Evolutionary conservation across 2,113 vertebrate genomes (phyloP), one percentile per base, ranked within the genome.

Genomic region (Amphiprion ocellaris): DNA sequence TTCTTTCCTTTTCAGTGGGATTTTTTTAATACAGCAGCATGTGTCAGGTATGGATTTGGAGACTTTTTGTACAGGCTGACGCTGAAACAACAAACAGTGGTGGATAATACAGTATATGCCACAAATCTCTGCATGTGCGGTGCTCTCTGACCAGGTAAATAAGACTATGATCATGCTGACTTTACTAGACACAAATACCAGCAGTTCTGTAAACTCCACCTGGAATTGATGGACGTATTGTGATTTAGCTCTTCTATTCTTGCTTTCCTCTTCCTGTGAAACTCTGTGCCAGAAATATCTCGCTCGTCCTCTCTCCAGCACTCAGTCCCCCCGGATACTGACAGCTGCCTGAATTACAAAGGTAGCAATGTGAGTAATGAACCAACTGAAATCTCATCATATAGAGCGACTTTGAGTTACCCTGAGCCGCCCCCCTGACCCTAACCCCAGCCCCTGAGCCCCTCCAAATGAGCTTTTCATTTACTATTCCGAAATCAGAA

Each of bases 381-480:
- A 83, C 70, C 80, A 71, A 63, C 75, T 83, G 71, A 90, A 86
- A 83, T 85, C 80, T 90, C 79, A 91, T 93, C 85, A 89, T 75
- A 86, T 70, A 30, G 61, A 74, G 74, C 49, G 69, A 83, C 79
- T 86, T 24, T 58, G 82, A 83, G 66, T 86, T 87, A 79, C 71
- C 70, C 73, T 0, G 62, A 37, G 69, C 66, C 65, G 76, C 76
- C 81, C 66, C 53, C 26, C 50, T 82, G 86, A 89, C 84, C 87
- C 33, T 0, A 53, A 77, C 75, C 77, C 69, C 82, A 67, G 50
- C 70, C 74, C 80, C 69, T 63, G 74, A 82, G 74, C 76, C 23
- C 59, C 62, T 24, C 74, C 87, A 91, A 88, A 90, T 86, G 33
- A 90, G 92, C 74, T 88, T 92, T 93, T 88, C 79, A 90, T 90